Evolutionary conservation across 1,140 invertebrate species (phyloP).

Genomic region (Streblospio benedicti): DNA sequence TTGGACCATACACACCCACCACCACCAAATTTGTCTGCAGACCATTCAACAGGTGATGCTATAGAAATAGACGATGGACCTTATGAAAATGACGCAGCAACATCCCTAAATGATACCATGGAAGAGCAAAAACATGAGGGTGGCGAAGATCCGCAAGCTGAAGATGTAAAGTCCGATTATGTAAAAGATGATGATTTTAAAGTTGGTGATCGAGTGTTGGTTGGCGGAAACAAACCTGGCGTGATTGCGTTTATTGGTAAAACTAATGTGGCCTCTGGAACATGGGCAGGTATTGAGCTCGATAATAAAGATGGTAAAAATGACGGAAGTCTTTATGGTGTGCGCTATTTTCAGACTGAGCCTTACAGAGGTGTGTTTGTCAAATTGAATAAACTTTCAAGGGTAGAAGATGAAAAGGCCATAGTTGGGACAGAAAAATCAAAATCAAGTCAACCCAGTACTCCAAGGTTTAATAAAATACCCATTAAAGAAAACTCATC

Average conservation of each 20-base stretch:
- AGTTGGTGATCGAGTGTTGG: constrained; percentile 88
- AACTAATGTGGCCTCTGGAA: constrained; percentile 54
- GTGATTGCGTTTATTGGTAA: constrained; percentile 96
- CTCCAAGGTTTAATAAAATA: constrained; percentile 14
- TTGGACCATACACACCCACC: no score
- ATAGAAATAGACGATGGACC: no score
- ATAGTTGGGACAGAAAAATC: no score
- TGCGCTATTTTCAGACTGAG: constrained; percentile 69
- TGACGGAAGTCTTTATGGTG: constrained; percentile 48
- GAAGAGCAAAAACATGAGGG: no score
- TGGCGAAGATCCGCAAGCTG: no score
- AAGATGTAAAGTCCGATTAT: no score
- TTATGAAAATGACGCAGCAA: no score
- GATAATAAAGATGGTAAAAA: constrained; percentile 48
- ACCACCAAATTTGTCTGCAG: no score
- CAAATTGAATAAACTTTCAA: constrained; percentile 74
- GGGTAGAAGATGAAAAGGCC: constrained; percentile 43
- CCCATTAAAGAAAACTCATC: not conserved
- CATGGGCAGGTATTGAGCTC: constrained; percentile 47
- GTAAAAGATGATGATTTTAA: constrained; percentile 87
- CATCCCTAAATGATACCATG: no score
- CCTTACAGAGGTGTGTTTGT: constrained; percentile 88
- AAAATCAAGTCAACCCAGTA: constrained; percentile 23
- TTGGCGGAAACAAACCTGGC: constrained; percentile 88
- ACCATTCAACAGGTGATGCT: no score